A percentile compares a stretch with the other conserved stretches of the same genome.
Evolutionary conservation across 2,888 invertebrate genomes (phyloP).

Genomic region (Leptinotarsa rubiginosa): DNA sequence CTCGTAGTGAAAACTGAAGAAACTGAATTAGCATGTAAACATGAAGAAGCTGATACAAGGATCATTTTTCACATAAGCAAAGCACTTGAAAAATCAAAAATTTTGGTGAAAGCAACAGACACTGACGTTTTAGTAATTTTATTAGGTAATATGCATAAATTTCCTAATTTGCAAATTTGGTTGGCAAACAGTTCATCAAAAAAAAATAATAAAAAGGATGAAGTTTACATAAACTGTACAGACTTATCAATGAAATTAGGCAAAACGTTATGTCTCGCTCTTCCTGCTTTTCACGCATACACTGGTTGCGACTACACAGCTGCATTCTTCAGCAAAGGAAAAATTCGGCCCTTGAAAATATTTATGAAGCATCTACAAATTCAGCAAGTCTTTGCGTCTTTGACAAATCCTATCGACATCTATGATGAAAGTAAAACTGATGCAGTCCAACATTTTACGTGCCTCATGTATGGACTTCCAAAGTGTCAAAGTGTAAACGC

Average conservation of each 20-base stretch:
- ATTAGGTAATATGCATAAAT: constrained; percentile 21
- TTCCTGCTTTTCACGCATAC: constrained; percentile 19
- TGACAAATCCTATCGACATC: constrained; percentile 2
- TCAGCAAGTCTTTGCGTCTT: constrained; percentile 13
- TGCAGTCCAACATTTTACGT: constrained; percentile 6
- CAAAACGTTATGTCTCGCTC: neutral
- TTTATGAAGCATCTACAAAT: constrained; percentile 19
- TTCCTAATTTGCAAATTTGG: neutral
- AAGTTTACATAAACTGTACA: neutral
- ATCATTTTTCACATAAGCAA: constrained; percentile 30
- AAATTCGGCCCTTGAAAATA: constrained; percentile 9
- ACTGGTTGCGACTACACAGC: constrained; percentile 25
- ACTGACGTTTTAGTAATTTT: constrained; percentile 20
- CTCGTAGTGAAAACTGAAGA: constrained; percentile 8
- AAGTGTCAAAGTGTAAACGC: constrained; percentile 11
- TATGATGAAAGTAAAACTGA: neutral
- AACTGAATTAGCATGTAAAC: constrained; percentile 27
- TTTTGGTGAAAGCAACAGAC: constrained; percentile 18
- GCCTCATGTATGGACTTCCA: neutral
- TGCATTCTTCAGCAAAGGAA: constrained; percentile 6
- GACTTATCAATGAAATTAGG: neutral
- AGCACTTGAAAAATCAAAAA: constrained; percentile 8
- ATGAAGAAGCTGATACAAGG: constrained; percentile 25
- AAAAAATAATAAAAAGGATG: neutral
- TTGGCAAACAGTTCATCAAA: neutral